Percentiles rank a stretch among this genome's conserved stretches.
These are phyloP conservation scores for Festucalex cinctus DNA, from an alignment of 2,113 vertebrate genomes.

Conservation along the genomic window DNA sequence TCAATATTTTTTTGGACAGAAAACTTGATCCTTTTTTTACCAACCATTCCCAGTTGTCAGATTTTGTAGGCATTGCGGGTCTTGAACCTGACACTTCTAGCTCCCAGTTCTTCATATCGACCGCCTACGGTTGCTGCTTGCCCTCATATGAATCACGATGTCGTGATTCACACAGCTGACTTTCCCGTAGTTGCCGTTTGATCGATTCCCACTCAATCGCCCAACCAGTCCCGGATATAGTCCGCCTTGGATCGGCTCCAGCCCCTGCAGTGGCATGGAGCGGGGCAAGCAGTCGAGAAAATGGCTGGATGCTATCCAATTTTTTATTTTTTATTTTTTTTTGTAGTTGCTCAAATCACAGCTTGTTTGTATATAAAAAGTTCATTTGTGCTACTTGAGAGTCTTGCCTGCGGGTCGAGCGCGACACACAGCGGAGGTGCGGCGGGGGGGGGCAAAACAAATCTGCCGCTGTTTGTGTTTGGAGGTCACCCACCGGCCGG, in stretches of 20 bases:
- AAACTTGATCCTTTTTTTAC: no score
- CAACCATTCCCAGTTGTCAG: no score
- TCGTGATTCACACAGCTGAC: background rate
- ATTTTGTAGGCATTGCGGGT: no score
- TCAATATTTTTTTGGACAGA: no score
- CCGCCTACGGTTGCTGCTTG: background rate
- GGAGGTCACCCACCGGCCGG: slow-evolving; percentile 7
- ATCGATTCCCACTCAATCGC: background rate
- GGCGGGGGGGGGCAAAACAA: slow-evolving; percentile 29
- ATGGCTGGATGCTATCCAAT: no score
- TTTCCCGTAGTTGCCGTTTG: background rate
- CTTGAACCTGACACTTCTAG: no score
- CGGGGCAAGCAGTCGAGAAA: no score
- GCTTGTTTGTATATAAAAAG: no score
- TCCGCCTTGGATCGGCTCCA: background rate
- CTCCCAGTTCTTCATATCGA: no score
- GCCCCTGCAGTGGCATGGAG: no score
- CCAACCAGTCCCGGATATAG: background rate
- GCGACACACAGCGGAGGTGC: slow-evolving; percentile 6
- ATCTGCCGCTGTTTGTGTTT: slow-evolving; percentile 33
- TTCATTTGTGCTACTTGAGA: background rate
- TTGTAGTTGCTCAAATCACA: no score
- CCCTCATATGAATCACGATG: background rate
- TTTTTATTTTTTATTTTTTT: no score
- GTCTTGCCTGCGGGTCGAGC: slow-evolving; percentile 4